phyloP scores from a whole-genome alignment of 2,888 invertebrate genomes.

The Nomada hirtipes region DNA sequence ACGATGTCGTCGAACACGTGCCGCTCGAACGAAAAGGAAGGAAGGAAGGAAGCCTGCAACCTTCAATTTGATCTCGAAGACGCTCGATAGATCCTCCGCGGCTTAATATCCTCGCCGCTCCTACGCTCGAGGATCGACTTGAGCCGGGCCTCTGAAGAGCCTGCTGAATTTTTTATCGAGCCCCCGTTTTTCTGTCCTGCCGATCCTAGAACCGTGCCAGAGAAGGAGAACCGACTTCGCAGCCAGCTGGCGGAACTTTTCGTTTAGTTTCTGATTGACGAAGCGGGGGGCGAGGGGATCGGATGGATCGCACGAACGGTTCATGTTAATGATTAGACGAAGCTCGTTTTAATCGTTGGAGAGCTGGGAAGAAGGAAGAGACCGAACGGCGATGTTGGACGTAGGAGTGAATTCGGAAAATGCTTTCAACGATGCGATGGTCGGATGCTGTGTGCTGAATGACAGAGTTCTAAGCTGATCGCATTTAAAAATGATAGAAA shows the following conservation, averaged over 20 bases:
- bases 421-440: too few relatives aligned
- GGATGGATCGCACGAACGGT: too few relatives aligned
- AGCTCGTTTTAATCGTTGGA: too few relatives aligned
- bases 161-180: slow-evolving; percentile 43
- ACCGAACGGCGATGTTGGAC: too few relatives aligned
- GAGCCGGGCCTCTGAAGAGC: slow-evolving; percentile 25
- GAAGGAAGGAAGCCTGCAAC: slow-evolving; percentile 37
- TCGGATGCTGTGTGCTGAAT: too few relatives aligned
- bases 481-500: too few relatives aligned
- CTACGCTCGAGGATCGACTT: slow-evolving; percentile 37
- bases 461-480: too few relatives aligned
- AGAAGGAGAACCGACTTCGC: slow-evolving; percentile 37
- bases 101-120: slow-evolving; percentile 33
- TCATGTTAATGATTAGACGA: background rate
- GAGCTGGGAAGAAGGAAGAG: background rate
- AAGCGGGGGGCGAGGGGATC: too few relatives aligned
- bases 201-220: slow-evolving; percentile 14
- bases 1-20: slow-evolving; percentile 54
- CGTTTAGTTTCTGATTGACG: background rate
- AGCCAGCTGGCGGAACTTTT: slow-evolving; percentile 6
- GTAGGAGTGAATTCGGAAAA: too few relatives aligned
- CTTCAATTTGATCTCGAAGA: slow-evolving; percentile 58
- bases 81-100: slow-evolving; percentile 46
- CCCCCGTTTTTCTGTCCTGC: slow-evolving; percentile 27
- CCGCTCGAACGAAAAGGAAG: slow-evolving; percentile 1